Percentiles rank a stretch among this genome's conserved stretches.
phyloP scores from a whole-genome alignment of 2,113 vertebrate species.

The Clupea harengus region DNA sequence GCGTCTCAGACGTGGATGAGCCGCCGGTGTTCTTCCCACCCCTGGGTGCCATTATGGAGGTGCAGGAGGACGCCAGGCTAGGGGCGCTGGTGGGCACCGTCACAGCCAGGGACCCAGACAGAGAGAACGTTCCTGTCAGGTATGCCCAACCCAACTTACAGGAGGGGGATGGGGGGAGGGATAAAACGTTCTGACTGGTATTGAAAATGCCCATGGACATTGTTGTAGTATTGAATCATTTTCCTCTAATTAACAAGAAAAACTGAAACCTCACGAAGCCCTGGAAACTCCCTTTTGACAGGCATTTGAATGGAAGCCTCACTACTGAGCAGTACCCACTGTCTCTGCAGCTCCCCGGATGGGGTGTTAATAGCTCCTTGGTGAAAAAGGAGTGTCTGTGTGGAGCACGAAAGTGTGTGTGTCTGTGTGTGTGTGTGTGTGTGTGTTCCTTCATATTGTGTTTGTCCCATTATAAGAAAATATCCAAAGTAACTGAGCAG shows the following conservation, averaged over 20 bases:
- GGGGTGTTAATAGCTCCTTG: background rate
- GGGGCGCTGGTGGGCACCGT: constrained; percentile 87
- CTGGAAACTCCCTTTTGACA: background rate
- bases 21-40: constrained; percentile 86
- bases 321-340: background rate
- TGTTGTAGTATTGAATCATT: background rate
- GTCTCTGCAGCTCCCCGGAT: background rate
- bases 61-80: constrained; percentile 87
- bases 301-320: background rate
- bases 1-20: constrained; percentile 87
- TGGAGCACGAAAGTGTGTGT: background rate
- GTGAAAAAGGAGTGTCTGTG: constrained; percentile 5
- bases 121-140: constrained; percentile 87
- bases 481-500: constrained; percentile 4
- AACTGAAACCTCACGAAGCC: background rate
- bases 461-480: constrained; percentile 9
- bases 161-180: background rate
- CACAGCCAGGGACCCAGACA: constrained; percentile 90
- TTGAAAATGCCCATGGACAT: background rate
- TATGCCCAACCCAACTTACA: constrained; percentile 54
- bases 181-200: background rate
- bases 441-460: background rate
- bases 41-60: constrained; percentile 82
- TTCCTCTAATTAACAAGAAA: background rate
- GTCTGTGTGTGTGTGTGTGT: background rate